A percentile compares a stretch with the other conserved stretches of the same genome.
Evolutionary conservation across 2,797 vertebrate genomes (phyloP).

Genomic region (Coregonus sp.): DNA sequence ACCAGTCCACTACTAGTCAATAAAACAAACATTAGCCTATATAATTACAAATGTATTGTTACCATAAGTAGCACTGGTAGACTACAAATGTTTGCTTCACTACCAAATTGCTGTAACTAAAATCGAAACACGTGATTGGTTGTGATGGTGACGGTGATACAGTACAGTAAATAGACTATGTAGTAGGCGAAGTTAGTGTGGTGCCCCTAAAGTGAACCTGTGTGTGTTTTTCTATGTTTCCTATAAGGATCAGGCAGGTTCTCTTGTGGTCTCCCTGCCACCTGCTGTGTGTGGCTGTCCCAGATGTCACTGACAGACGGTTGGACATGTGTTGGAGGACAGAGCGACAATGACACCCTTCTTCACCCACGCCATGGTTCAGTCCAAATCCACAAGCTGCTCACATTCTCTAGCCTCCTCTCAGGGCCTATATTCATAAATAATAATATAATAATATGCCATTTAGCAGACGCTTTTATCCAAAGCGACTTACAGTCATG

Average conservation of each 20-base stretch:
- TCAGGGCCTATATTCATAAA: background rate
- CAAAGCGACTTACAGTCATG: no score
- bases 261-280: conserved; percentile 13
- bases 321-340: conserved; percentile 60
- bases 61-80: no score
- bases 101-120: background rate
- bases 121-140: background rate
- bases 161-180: background rate
- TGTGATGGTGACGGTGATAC: no score
- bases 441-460: no score
- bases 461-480: no score
- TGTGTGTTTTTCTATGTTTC: conserved; percentile 2
- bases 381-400: conserved; percentile 25
- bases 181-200: background rate
- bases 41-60: background rate
- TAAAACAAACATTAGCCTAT: no score
- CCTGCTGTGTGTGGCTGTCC: conserved; percentile 41
- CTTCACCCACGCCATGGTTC: background rate
- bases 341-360: conserved; percentile 54
- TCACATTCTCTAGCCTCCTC: background rate
- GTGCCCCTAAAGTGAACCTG: background rate
- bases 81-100: background rate
- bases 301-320: conserved; percentile 76
- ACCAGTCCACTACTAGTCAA: no score
- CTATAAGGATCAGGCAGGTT: conserved; percentile 22